Evolutionary conservation across 2,113 vertebrate genomes (phyloP).

Genomic region (Anolis sagrei): DNA sequence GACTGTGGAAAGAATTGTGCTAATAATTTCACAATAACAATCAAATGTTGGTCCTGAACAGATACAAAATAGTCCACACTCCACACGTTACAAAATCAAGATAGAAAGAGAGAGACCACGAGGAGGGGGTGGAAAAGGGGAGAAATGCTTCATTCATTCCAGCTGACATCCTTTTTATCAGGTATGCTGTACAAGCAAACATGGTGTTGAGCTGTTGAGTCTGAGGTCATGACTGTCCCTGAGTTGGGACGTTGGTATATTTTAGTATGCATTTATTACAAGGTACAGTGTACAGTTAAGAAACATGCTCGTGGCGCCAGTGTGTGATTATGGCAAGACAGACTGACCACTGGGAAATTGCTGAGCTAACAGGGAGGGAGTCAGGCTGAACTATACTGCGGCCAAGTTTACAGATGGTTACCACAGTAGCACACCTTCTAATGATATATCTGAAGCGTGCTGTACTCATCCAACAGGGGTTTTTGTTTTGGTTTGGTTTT

Average conservation of each 20-base stretch:
- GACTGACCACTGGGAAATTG: slow-evolving; percentile 91
- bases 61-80: slow-evolving; percentile 32
- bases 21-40: not conserved
- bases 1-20: not conserved
- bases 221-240: slow-evolving; percentile 78
- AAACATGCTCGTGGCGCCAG: slow-evolving; percentile 87
- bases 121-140: not conserved
- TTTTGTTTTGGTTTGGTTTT: slow-evolving; percentile 55
- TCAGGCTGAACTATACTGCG: slow-evolving; percentile 59
- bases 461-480: slow-evolving; percentile 33
- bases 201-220: slow-evolving; percentile 69
- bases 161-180: slow-evolving; percentile 62
- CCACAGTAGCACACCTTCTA: slow-evolving; percentile 70
- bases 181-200: slow-evolving; percentile 57
- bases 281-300: slow-evolving; percentile 87
- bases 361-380: slow-evolving; percentile 89
- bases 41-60: not conserved
- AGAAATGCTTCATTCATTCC: slow-evolving; percentile 4
- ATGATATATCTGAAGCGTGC: slow-evolving; percentile 68
- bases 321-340: slow-evolving; percentile 94
- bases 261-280: slow-evolving; percentile 93
- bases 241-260: slow-evolving; percentile 82
- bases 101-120: not conserved
- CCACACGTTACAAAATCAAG: slow-evolving; percentile 15
- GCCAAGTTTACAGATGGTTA: slow-evolving; percentile 76